phyloP scores from a whole-genome alignment of 1,140 invertebrate genomes.

The Aphaenogaster ashmeadi region DNA sequence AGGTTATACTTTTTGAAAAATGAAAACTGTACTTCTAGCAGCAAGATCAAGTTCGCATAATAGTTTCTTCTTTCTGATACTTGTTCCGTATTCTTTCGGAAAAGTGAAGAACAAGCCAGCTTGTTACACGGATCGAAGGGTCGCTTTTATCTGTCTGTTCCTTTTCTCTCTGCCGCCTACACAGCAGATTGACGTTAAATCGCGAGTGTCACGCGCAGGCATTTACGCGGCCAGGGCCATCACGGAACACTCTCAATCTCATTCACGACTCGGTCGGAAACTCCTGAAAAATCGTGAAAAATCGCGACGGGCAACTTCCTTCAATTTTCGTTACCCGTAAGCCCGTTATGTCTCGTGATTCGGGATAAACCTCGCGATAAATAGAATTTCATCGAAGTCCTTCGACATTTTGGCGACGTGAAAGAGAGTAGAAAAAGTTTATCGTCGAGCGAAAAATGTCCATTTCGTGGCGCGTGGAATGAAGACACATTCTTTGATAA shows the following conservation, averaged over 20 bases:
- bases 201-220: constrained; percentile 43
- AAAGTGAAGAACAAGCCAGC: background rate
- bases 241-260: constrained; percentile 47
- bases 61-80: background rate
- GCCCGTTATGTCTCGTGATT: constrained; percentile 20
- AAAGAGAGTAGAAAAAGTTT: background rate
- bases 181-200: constrained; percentile 46
- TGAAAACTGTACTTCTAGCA: background rate
- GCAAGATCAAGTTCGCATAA: background rate
- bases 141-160: constrained; percentile 31
- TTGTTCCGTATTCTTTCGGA: background rate
- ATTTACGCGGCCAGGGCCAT: constrained; percentile 9
- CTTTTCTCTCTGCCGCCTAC: background rate
- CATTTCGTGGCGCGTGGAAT: background rate
- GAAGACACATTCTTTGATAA: background rate
- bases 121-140: constrained; percentile 28
- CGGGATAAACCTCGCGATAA: constrained; percentile 21
- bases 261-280: constrained; percentile 49
- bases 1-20: background rate
- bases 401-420: background rate
- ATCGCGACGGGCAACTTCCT: constrained; percentile 56
- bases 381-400: constrained; percentile 23
- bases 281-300: constrained; percentile 60
- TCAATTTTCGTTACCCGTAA: constrained; percentile 68
- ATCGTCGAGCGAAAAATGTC: background rate